A percentile compares a stretch with the other conserved stretches of the same genome.
Evolutionary conservation across 1,140 invertebrate species (phyloP).

Genomic region (Meloidogyne floridensis): DNA sequence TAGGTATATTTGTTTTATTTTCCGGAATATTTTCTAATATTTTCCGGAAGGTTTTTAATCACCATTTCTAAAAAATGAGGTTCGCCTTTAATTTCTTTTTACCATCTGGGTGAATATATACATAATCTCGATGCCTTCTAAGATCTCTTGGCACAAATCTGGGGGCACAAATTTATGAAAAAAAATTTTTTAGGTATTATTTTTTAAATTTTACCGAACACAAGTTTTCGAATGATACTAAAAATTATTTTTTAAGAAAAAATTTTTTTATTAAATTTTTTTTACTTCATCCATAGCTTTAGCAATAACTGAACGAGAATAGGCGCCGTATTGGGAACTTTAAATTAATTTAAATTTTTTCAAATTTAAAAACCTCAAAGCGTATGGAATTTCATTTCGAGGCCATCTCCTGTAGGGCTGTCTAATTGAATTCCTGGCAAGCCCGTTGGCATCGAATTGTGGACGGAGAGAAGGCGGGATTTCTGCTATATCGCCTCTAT

Average conservation of each 20-base stretch:
- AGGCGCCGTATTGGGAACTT: conserved; percentile 58
- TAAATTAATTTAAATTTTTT: not conserved
- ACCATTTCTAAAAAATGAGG: too few species aligned
- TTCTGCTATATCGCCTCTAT: not conserved
- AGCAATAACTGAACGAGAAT: conserved; percentile 57
- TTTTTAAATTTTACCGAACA: conserved; percentile 37
- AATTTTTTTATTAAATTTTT: conserved; percentile 30
- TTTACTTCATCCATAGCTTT: conserved; percentile 51
- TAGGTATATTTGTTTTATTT: not conserved
- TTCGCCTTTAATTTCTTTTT: not conserved
- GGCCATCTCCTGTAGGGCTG: conserved; percentile 53
- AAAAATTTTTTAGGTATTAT: conserved; percentile 10
- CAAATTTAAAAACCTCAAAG: conserved; percentile 40
- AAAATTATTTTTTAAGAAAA: not conserved
- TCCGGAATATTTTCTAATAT: conserved; percentile 2
- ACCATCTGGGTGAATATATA: conserved; percentile 60
- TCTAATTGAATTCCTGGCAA: conserved; percentile 19
- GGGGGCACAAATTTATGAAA: not conserved
- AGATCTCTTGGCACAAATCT: conserved; percentile 52
- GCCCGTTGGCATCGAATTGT: conserved; percentile 28
- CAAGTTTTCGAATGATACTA: conserved; percentile 58
- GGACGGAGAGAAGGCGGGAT: not conserved
- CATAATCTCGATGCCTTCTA: conserved; percentile 47
- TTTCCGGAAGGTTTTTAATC: too few species aligned
- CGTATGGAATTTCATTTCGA: conserved; percentile 64